phyloP scores from a whole-genome alignment of 2,113 vertebrate genomes.

The Leptobrachium leishanense region DNA sequence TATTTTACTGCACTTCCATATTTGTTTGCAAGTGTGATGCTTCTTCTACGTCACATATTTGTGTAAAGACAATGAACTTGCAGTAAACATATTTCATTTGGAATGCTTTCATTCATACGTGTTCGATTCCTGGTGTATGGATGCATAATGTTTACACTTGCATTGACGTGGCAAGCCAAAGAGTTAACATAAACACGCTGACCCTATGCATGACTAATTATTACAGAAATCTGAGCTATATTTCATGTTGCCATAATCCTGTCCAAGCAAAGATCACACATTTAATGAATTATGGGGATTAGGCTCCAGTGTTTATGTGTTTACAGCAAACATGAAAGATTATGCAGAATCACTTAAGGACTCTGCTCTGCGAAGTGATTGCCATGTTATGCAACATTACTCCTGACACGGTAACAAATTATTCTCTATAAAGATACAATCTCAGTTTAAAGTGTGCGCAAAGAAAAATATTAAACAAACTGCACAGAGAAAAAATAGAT shows the following conservation, averaged over 20 bases:
- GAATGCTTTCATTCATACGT: no score
- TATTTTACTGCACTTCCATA: no score
- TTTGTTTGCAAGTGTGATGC: no score
- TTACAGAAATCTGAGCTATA: not conserved
- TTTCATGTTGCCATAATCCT: constrained; percentile 11
- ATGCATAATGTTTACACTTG: no score
- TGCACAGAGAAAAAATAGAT: not conserved
- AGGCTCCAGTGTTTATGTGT: not conserved
- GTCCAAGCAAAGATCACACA: not conserved
- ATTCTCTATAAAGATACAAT: constrained; percentile 4
- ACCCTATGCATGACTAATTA: not conserved
- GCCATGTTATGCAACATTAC: not conserved
- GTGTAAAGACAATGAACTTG: no score
- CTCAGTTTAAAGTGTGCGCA: not conserved
- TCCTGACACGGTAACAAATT: constrained; percentile 8
- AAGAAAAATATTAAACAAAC: not conserved
- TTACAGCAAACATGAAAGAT: constrained; percentile 17
- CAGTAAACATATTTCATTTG: no score
- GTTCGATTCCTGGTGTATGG: no score
- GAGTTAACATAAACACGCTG: not conserved
- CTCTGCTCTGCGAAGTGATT: not conserved
- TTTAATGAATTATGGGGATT: not conserved
- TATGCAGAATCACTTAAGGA: constrained; percentile 22
- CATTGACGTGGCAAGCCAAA: no score
- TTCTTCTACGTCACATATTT: no score